Evolutionary conservation across 1,140 invertebrate genomes (phyloP), one percentile per base, ranked within the genome.

Genomic region (Pogonus chalceus): DNA sequence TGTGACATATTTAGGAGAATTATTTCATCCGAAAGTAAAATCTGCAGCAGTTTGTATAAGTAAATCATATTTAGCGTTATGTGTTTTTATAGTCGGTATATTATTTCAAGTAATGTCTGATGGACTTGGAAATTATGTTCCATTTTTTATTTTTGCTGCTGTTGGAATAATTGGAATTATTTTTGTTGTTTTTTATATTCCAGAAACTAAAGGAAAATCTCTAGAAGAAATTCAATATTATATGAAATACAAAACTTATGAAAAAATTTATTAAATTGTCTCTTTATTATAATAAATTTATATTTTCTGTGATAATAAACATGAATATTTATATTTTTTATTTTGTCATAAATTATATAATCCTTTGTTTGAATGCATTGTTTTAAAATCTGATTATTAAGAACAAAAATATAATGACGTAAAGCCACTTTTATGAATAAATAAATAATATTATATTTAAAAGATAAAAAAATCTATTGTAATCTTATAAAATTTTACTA

Each of bases 91-190:
- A 4, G 37, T 43, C 4, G 37, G 37, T 10, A 43, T 10, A 43
- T 3, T 43, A 43, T 43, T 43, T 43, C 50, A 51, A 26, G 20
- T 51, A 35, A 16, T 51, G 31, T 35, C 26, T 4, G 50, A 51
- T 35, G 23, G 10, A 20, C 35, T 51, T 51, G 50, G 31, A 7
- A 51, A 51, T 35, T 35, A 14, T 18, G 26, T 16, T 39, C 37
- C 37, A 18, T 43, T 43, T 43, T 43, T 43, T 16, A 10, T 43
- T 12, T 43, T 43, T 43, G 9, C 37, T 12, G 18, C 18, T 43
- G 18, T 43, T 7, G 37, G 37, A 10, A 18, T 18, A 12, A 4
- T 43, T 10, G 37, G 37, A 12, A 3, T 43, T 7, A 12, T 43
- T 43, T 43, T 43, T 43, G 37, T 43, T 12, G 18, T 43, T 9